Percentiles rank a stretch among this genome's conserved stretches.
phyloP scores from a whole-genome alignment of 1,140 invertebrate species.

The Drosophila setifemur region DNA sequence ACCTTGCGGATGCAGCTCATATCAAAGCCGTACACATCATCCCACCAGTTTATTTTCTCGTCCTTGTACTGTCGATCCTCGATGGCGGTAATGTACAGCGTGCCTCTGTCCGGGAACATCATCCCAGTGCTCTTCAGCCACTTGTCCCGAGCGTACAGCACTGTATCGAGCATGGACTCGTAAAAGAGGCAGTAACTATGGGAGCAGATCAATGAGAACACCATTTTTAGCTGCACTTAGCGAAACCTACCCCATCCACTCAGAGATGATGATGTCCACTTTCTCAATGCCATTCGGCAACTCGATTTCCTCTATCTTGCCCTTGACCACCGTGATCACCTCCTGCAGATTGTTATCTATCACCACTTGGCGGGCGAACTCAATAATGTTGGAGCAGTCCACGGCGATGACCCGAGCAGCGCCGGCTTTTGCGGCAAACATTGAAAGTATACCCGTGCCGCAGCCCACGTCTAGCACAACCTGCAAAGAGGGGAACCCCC shows the following conservation, averaged over 20 bases:
- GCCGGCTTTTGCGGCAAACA: slow-evolving; percentile 99
- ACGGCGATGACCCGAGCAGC: slow-evolving; percentile 98
- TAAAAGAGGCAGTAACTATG: slow-evolving; percentile 95
- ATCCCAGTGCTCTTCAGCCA: slow-evolving; percentile 93
- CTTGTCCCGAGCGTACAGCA: slow-evolving; percentile 96
- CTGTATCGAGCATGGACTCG: slow-evolving; percentile 98
- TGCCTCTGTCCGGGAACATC: slow-evolving; percentile 94
- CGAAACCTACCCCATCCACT: slow-evolving; percentile 96
- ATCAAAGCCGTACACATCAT: slow-evolving; percentile 99
- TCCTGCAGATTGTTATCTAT: slow-evolving; percentile 91
- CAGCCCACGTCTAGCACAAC: slow-evolving; percentile 99
- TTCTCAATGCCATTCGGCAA: slow-evolving; percentile 90
- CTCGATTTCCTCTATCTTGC: slow-evolving; percentile 94
- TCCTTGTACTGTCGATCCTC: slow-evolving; percentile 99
- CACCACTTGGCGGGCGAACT: slow-evolving; percentile 96
- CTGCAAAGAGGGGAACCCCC: slow-evolving; percentile 46
- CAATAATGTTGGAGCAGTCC: slow-evolving; percentile 98
- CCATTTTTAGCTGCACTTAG: neutral
- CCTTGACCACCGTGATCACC: slow-evolving; percentile 96
- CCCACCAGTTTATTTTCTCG: slow-evolving; percentile 99
- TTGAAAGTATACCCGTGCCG: slow-evolving; percentile 99
- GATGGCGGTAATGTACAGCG: slow-evolving; percentile 94
- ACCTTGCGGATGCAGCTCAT: slow-evolving; percentile 99
- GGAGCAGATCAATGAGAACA: neutral
- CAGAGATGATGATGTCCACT: slow-evolving; percentile 99